These are phyloP conservation scores for Drosophila equinoxialis DNA, from an alignment of 1,140 invertebrate genomes.

Conservation along the genomic window DNA sequence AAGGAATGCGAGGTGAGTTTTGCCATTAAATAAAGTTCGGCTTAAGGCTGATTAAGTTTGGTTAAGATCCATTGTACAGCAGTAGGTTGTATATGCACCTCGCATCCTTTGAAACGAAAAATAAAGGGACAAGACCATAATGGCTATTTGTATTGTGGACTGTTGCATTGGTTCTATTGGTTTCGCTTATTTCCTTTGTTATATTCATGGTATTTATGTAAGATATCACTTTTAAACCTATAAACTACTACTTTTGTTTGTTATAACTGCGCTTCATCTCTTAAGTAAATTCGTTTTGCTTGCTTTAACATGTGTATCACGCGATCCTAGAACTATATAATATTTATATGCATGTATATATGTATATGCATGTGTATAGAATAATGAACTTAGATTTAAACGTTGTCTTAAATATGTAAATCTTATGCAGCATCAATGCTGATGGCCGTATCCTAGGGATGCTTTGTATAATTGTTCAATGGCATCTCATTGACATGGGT, in stretches of 20 bases:
- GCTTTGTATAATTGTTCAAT: conserved; percentile 80
- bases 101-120: too few species aligned
- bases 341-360: conserved; percentile 36
- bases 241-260: conserved; percentile 19
- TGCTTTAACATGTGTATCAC: conserved; percentile 64
- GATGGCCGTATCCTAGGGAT: conserved; percentile 79
- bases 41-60: not conserved
- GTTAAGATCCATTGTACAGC: not conserved
- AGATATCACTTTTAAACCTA: conserved; percentile 53
- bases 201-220: conserved; percentile 1
- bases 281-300: conserved; percentile 50
- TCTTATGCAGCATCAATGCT: conserved; percentile 74
- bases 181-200: not conserved
- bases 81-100: not conserved
- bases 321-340: conserved; percentile 50
- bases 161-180: not conserved
- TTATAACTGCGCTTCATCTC: not conserved
- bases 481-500: conserved; percentile 75
- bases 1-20: not conserved
- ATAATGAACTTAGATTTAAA: not conserved
- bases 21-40: not conserved
- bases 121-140: not conserved
- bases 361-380: conserved; percentile 24
- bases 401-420: conserved; percentile 27
- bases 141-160: not conserved